Conservation (phyloP, 1,140 invertebrate species). For the Camponotus floridanus region DNA sequence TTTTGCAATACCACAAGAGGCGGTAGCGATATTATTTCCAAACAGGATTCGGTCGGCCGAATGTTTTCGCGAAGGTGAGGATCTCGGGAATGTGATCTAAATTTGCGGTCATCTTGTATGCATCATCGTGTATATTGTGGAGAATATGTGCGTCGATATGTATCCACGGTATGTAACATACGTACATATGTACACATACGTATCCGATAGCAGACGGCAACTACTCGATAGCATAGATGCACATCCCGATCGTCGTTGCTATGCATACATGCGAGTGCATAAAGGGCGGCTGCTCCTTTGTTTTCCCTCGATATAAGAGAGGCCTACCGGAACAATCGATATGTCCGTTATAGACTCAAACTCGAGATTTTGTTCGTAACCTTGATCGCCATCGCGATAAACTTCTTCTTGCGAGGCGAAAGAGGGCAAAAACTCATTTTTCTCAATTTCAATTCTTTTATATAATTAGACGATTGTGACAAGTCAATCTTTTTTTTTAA, state of each 20-base stretch:
- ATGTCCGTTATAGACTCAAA: slow-evolving; percentile 24
- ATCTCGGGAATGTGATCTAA: slow-evolving; percentile 55
- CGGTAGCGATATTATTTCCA: slow-evolving; percentile 18
- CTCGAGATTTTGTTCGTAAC: slow-evolving; percentile 54
- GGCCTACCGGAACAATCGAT: slow-evolving; percentile 50
- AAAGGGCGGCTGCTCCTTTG: slow-evolving; percentile 65
- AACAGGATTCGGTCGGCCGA: neutral
- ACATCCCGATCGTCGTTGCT: slow-evolving; percentile 12
- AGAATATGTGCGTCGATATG: slow-evolving; percentile 17
- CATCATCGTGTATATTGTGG: neutral
- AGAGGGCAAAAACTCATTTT: neutral
- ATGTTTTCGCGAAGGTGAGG: slow-evolving; percentile 45
- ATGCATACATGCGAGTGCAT: slow-evolving; percentile 52
- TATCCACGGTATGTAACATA: slow-evolving; percentile 28
- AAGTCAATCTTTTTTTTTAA: no score
- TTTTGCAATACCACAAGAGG: neutral
- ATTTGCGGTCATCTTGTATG: slow-evolving; percentile 55
- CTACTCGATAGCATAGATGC: slow-evolving; percentile 46
- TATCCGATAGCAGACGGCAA: slow-evolving; percentile 48
- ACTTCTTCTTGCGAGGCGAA: neutral
- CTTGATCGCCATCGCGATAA: slow-evolving; percentile 49
- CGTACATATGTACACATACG: slow-evolving; percentile 17
- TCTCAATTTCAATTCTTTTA: neutral
- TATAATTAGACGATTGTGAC: neutral
- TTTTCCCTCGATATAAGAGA: slow-evolving; percentile 44